Conservation (phyloP, 30 jellyfish, hydroid and myxozoan genomes). For the Rhopilema esculentum region DNA sequence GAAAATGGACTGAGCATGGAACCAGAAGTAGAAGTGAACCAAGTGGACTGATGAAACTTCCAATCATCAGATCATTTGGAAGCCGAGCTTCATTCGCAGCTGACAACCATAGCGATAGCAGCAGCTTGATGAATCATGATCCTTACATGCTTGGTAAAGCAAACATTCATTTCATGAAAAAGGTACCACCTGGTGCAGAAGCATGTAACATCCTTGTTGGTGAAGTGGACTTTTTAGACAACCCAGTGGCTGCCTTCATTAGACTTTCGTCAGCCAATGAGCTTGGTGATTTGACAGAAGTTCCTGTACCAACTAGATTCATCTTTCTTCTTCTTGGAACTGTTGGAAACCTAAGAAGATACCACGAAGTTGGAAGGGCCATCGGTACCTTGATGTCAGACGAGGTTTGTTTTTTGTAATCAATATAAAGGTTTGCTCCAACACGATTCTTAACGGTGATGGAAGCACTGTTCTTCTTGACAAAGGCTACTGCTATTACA, state of each 20-base stretch:
- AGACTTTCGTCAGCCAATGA: constrained; percentile 79
- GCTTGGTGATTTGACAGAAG: constrained; percentile 96
- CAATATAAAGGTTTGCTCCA: not conserved
- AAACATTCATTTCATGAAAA: constrained; percentile 77
- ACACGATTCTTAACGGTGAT: not conserved
- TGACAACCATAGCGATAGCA: not conserved
- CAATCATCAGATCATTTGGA: constrained; percentile 58
- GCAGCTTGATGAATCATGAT: constrained; percentile 15
- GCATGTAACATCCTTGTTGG: constrained; percentile 96
- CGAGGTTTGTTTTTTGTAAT: constrained; percentile 89
- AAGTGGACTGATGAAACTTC: constrained; percentile 55
- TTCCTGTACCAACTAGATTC: constrained; percentile 95
- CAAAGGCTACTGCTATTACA: not conserved
- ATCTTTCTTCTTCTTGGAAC: constrained; percentile 93
- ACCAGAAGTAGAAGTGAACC: constrained; percentile 53
- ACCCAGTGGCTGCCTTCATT: constrained; percentile 89
- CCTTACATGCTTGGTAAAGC: constrained; percentile 70
- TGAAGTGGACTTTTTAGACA: constrained; percentile 90
- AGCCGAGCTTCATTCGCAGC: constrained; percentile 53
- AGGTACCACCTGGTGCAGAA: constrained; percentile 93
- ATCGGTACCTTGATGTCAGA: constrained; percentile 94
- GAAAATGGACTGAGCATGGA: not conserved
- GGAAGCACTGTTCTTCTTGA: not conserved
- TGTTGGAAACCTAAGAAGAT: constrained; percentile 70
- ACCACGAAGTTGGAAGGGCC: constrained; percentile 98